These are phyloP conservation scores for Gyrodactylus bullatarudis DNA, from an alignment of 1,140 invertebrate species.

Conservation along the genomic window DNA sequence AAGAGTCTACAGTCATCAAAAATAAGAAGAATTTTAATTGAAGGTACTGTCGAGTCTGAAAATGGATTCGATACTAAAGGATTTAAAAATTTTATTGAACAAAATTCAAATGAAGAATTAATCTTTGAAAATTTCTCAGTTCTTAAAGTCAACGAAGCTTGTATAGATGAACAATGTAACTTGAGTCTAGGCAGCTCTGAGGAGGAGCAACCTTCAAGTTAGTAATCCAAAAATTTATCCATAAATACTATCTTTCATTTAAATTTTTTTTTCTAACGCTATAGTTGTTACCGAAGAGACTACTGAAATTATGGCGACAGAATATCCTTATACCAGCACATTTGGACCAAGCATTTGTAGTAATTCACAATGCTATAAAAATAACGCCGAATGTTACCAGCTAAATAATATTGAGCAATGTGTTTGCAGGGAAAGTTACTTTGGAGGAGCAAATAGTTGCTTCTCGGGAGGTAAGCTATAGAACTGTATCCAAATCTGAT, in stretches of 20 bases:
- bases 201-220: too few relatives aligned
- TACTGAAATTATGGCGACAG: too few relatives aligned
- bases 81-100: not conserved
- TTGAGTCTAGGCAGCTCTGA: not conserved
- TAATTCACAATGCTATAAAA: not conserved
- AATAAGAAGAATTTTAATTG: not conserved
- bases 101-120: not conserved
- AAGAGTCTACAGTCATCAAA: not conserved
- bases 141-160: not conserved
- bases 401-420: not conserved
- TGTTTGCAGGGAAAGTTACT: not conserved
- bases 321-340: not conserved
- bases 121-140: not conserved
- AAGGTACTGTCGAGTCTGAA: not conserved
- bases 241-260: too few relatives aligned
- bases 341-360: not conserved
- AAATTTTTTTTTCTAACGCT: too few relatives aligned
- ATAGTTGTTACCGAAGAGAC: too few relatives aligned
- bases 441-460: not conserved
- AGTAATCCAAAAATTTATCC: too few relatives aligned
- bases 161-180: not conserved
- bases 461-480: not conserved
- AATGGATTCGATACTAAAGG: not conserved
- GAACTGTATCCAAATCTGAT: not conserved
- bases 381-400: not conserved